Base-by-base conservation (phyloP, 2,797 vertebrate species). In the Tangara arthus region DNA sequence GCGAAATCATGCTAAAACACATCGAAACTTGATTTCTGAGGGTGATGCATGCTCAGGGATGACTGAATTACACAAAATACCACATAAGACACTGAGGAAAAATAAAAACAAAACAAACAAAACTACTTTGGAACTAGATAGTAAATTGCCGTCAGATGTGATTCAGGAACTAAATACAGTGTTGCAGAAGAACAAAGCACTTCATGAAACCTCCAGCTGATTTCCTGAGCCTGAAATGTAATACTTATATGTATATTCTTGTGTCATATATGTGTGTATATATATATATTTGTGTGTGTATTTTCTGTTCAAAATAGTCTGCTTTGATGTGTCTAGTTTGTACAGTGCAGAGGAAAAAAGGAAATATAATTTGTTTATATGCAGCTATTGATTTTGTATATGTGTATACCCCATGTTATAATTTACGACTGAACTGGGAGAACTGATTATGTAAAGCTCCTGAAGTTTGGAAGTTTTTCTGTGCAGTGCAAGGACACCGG, bases 81-180 rank as follows among this genome's bases (percentile, higher is more conserved):
- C 37, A 14, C 77, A 30, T 6, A 97, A 96, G 88, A 56, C 91
- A 1, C 8, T 41, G 57, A 97, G 69, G 79, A 98, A 97, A 92
- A 52, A 21, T 3, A 97, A 97, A 42, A 96, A 61, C 47, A 97
- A 88, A 88, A 2, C 69, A 42, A 88, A 53, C 50, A 97, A 91
- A 87, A 69, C 71, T 61, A 3, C 84, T 49, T 60, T 86, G 71
- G 97, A 97, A 55, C 56, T 90, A 23, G 96, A 96, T 55, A 97
- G 92, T 68, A 98, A 97, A 57, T 95, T 99, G 92, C 98, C 98
- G 1, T 92, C 98, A 15, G 98, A 95, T 89, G 98, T 99, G 56
- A 97, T 99, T 56, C 97, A 96, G 35, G 99, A 99, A 93, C 98
- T 99, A 9, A 99, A 91, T 80, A 96, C 96, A 1, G 99, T 99